Conservation (phyloP, 2,113 vertebrate genomes). For the Crotalus helleri region DNA sequence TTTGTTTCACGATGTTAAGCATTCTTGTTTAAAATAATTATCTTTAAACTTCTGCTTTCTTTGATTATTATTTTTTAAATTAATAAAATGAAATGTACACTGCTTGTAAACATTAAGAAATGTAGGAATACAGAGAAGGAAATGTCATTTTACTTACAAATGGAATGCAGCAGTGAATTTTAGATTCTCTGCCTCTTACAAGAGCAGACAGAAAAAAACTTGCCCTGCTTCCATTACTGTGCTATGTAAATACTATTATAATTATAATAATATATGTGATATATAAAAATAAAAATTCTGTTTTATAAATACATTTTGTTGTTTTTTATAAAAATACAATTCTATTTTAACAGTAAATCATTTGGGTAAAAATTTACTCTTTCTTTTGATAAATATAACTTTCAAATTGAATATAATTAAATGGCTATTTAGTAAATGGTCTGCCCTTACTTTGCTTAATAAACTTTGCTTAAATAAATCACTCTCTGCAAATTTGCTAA, state of each 20-base stretch:
- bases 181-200: neutral
- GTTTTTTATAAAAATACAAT: neutral
- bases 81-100: neutral
- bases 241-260: neutral
- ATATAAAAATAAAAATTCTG: neutral
- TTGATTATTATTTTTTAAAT: neutral
- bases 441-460: constrained; percentile 21
- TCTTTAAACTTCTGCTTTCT: neutral
- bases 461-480: constrained; percentile 18
- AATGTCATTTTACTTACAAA: neutral
- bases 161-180: neutral
- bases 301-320: neutral
- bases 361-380: neutral
- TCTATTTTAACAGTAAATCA: neutral
- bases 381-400: neutral
- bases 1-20: neutral
- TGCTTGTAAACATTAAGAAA: neutral
- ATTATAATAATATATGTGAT: neutral
- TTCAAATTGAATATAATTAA: neutral
- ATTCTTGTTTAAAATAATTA: neutral
- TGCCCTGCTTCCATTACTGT: neutral
- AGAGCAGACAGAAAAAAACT: neutral
- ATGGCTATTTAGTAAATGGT: neutral
- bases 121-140: neutral
- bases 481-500: neutral